Base-by-base conservation (phyloP, 2,888 invertebrate genomes). In the Chromoteleia sp. region DNA sequence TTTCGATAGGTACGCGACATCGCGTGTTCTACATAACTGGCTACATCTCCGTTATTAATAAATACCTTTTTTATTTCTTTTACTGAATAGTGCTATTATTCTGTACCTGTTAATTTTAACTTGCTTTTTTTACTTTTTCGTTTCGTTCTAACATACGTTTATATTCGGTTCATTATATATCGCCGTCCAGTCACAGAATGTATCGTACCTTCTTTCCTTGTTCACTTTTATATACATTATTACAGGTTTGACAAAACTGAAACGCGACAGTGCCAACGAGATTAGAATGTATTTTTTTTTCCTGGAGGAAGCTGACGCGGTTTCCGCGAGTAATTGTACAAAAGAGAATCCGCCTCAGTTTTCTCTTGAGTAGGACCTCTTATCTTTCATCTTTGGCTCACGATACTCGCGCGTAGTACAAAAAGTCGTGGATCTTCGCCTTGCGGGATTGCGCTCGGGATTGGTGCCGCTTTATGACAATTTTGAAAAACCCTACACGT, bases 1-100 rank as follows among this genome's bases (percentile, higher is more conserved):
- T 82, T 82, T 85, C 58, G 80, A 83, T 83, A 87, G 83, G 84
- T 86, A 86, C 84, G 85, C 71, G 56, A 83, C 65, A 83, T 83
- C 85, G 84, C 84, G 81, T 84, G 79, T 81, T 84, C 84, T 86
- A 85, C 67, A 29, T 78, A 81, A 76, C 70, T 81, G 71, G 36
- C 86, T 88, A 88, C 85, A 85, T 86, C 81, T 86, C 85, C 83
- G 17, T 56, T 77, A 58, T 74, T 80, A 61, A 41, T 80, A 76
- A 39, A 77, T 80, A 77, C 75, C 68, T 67, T 61, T 68, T 58
- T 68, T 52, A 33, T 50, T 61, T 39, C 14, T 25, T 30, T 73
- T 67, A 61, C 61, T 59, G 61, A 43, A 63, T 43, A 59, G 12
- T 56, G 25, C 29, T 70, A 59, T 71, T 61, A 15, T 61, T 68